phyloP scores from a whole-genome alignment of 2,113 vertebrate species.

The Eira barbara region DNA sequence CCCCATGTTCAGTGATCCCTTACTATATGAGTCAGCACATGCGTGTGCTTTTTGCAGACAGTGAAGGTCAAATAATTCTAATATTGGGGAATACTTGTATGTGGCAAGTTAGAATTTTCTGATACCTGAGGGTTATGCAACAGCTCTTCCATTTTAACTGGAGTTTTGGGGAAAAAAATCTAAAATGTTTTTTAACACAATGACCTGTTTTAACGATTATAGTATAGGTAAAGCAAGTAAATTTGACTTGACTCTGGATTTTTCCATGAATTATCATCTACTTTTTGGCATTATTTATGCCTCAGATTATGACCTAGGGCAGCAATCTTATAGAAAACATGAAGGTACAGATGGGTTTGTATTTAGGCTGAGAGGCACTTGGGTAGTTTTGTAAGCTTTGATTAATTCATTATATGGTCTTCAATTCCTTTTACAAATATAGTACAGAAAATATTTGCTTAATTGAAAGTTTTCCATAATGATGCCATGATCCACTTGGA shows the following conservation, averaged over 20 bases:
- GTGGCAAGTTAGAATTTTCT: not conserved
- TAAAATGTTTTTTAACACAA: not conserved
- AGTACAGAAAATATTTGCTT: not conserved
- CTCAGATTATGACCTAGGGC: not conserved
- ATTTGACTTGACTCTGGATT: not conserved
- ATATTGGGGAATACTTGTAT: not conserved
- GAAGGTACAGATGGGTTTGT: not conserved
- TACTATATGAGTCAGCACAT: not conserved
- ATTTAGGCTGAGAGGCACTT: not conserved
- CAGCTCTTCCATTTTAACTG: not conserved
- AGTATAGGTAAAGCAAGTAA: not conserved
- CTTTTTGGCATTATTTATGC: not conserved
- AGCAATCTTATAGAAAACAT: not conserved
- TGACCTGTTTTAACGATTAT: not conserved
- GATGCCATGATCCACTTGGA: not conserved
- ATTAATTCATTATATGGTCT: not conserved
- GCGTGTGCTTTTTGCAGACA: not conserved
- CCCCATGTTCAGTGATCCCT: not conserved
- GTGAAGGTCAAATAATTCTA: not conserved
- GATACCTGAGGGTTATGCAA: not conserved
- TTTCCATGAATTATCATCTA: not conserved
- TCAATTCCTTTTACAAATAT: not conserved
- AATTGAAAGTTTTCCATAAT: not conserved
- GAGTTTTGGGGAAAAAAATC: not conserved
- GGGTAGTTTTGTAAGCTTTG: not conserved